Evolutionary conservation across 2,888 invertebrate species (phyloP), one percentile per base, ranked within the genome.

Genomic region (Leptopilina myrica): DNA sequence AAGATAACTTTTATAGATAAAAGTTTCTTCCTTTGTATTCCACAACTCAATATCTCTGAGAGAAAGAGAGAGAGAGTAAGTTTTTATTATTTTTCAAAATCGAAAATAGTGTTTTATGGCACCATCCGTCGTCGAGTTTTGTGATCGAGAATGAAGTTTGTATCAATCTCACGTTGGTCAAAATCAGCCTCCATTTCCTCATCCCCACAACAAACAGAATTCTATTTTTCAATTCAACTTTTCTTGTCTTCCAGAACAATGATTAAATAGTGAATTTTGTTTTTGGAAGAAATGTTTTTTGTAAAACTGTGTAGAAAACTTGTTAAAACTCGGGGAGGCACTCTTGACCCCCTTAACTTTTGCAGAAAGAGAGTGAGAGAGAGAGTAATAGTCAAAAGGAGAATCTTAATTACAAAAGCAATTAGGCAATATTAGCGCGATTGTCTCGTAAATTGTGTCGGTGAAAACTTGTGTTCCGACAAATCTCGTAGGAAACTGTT

Each of bases 11-110:
- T 62, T 62, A 62, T 62, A 62, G 62, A 62, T 62, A 8, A 62
- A 62, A 62, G 20, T 82, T 83, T 83, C 83, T 43, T 64, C 76
- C 76, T 76, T 53, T 76, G 76, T 78, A 81, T 76, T 66, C 49
- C 64, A 59, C 79, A 56, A 75, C 77, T 67, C 77, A 66, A 66
- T 67, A 65, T 20, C 69, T 77, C 64, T 62, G 73, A 49, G 33
- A 33, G 33, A 33, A 4, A 33, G 79, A 82, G 33, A 33, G 33
- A 33, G 79, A 82, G 76, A 78, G 78, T 79, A 83, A 78, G 82
- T 82, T 83, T 81, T 81, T 78, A 78, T 85, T 81, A 81, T 81
- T 81, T 83, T 82, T 49, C 75, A 62, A 62, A 62, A 62, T 62
- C 62, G 62, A 62, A 62, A 62, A 62, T 62, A 62, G 62, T 15